Conservation (phyloP, 2,888 invertebrate species). For the Kryphioiulus occultus region DNA sequence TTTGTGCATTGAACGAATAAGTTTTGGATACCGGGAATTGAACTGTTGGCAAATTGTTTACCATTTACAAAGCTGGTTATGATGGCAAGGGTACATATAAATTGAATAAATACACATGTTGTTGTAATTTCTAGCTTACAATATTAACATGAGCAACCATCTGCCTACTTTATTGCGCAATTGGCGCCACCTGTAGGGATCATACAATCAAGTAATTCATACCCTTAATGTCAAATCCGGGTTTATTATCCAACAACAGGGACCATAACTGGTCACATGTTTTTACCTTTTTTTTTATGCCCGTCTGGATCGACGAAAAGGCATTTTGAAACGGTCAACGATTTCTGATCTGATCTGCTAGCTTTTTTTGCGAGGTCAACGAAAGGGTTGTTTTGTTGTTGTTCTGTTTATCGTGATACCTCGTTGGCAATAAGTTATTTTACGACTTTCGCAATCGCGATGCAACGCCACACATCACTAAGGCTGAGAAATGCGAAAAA, state of each 20-base stretch:
- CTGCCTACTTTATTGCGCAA: not conserved
- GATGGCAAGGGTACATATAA: not conserved
- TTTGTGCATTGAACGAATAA: too few relatives aligned
- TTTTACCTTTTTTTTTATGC: not conserved
- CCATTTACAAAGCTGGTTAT: too few relatives aligned
- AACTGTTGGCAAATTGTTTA: too few relatives aligned
- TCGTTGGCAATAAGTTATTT: slow-evolving; percentile 19
- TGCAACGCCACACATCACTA: not conserved
- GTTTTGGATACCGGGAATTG: too few relatives aligned
- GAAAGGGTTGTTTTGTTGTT: slow-evolving; percentile 19
- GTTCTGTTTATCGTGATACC: not conserved
- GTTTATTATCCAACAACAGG: not conserved
- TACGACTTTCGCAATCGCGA: not conserved
- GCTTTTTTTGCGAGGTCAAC: slow-evolving; percentile 1
- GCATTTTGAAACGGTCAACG: slow-evolving; percentile 29
- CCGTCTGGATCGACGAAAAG: not conserved
- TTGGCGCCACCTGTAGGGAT: not conserved
- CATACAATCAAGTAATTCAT: not conserved
- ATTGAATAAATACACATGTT: too few relatives aligned
- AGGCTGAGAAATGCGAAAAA: slow-evolving; percentile 16
- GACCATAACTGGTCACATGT: not conserved
- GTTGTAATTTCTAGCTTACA: too few relatives aligned
- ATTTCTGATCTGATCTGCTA: slow-evolving; percentile 31
- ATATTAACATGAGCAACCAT: not conserved
- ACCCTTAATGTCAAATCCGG: not conserved